Conservation (phyloP, 2,113 vertebrate genomes). For the Benitochromis conjunctus region DNA sequence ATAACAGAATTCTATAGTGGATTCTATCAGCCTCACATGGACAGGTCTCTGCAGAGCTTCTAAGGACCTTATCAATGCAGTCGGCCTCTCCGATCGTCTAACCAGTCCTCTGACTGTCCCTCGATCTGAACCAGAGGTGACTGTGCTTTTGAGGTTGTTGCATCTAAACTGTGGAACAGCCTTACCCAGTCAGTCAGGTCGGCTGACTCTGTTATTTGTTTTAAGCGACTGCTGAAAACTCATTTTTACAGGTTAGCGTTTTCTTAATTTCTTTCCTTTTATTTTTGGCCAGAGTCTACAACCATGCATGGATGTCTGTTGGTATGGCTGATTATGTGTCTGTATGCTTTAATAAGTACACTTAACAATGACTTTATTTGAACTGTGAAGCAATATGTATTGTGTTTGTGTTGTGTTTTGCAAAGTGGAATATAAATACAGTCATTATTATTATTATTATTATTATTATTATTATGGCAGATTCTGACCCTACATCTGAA, state of each 20-base stretch:
- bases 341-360: not conserved
- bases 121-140: not conserved
- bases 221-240: not conserved
- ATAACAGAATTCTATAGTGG: too few relatives aligned
- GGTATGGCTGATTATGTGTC: not conserved
- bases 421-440: not conserved
- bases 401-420: not conserved
- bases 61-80: not conserved
- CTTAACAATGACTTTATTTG: not conserved
- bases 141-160: not conserved
- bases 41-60: not conserved
- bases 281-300: not conserved
- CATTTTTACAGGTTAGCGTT: fast-evolving
- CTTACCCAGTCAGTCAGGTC: not conserved
- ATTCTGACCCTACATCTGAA: not conserved
- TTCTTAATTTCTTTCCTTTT: not conserved
- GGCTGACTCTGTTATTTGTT: not conserved
- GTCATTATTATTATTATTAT: not conserved
- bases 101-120: not conserved
- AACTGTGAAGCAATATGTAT: not conserved
- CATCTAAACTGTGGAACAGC: not conserved
- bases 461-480: not conserved
- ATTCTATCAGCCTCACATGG: not conserved
- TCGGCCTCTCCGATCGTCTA: not conserved
- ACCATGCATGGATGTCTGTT: not conserved